These are phyloP conservation scores for Loxodonta africana DNA, from an alignment of 2,113 vertebrate species.

Conservation along the genomic window DNA sequence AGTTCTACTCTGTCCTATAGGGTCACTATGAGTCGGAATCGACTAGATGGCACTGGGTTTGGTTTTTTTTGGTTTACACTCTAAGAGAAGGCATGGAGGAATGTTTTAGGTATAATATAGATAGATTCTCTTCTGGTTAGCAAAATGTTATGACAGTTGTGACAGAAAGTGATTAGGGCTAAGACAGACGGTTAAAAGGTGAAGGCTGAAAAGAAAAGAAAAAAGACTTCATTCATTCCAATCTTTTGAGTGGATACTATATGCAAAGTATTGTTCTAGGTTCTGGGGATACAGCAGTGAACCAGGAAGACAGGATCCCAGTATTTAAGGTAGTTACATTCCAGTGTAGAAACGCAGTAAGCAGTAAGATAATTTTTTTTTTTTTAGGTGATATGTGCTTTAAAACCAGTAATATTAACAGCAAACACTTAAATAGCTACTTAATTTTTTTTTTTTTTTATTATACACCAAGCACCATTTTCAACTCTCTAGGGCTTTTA, in stretches of 20 bases:
- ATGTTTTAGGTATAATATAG: background rate
- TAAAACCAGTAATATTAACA: constrained; percentile 50
- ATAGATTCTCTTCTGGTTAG: constrained; percentile 17
- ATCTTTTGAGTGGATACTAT: background rate
- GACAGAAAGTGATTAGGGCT: background rate
- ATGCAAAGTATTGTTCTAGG: background rate
- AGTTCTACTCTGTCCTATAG: too few relatives aligned
- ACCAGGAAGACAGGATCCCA: background rate
- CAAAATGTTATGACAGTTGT: background rate
- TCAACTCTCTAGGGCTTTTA: background rate
- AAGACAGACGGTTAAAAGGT: background rate
- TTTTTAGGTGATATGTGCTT: background rate
- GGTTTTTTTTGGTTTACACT: background rate
- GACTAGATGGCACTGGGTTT: too few relatives aligned
- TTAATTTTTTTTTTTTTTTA: background rate
- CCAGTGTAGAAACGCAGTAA: background rate
- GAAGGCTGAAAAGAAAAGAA: background rate
- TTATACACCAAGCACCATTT: constrained; percentile 14
- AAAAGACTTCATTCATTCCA: background rate
- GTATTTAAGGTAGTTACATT: background rate
- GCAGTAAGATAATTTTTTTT: background rate
- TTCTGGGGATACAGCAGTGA: background rate
- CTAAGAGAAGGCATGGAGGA: constrained; percentile 19
- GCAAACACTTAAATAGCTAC: constrained; percentile 14
- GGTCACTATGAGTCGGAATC: too few relatives aligned